phyloP scores from a whole-genome alignment of 2,113 vertebrate species.

The Cebus imitator region DNA sequence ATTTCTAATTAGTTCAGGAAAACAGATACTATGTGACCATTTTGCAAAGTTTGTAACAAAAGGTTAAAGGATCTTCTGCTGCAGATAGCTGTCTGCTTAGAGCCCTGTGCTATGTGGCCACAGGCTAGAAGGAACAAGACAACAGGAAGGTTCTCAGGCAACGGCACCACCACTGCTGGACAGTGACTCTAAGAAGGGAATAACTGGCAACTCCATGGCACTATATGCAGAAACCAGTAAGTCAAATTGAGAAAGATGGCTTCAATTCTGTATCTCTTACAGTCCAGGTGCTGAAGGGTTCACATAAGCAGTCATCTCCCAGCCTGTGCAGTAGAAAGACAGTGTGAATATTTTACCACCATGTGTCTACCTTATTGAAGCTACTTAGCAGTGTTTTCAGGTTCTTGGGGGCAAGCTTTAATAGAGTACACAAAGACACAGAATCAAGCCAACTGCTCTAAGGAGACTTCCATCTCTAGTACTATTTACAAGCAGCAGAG shows the following conservation, averaged over 20 bases:
- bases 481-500: conserved; percentile 19
- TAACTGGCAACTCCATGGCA: background rate
- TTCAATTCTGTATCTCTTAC: background rate
- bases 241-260: background rate
- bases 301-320: background rate
- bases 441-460: background rate
- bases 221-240: background rate
- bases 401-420: background rate
- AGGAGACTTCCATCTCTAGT: conserved; percentile 35
- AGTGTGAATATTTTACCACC: background rate
- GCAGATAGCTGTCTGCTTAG: background rate
- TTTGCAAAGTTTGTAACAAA: conserved; percentile 11
- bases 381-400: background rate
- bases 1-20: conserved; percentile 1
- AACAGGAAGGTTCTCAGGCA: background rate
- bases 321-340: background rate
- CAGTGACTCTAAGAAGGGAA: background rate
- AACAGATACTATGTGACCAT: background rate
- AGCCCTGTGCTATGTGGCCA: background rate
- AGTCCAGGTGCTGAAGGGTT: background rate
- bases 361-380: background rate
- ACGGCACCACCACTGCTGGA: background rate
- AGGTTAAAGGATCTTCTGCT: background rate
- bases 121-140: background rate
- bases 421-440: background rate